phyloP scores from a whole-genome alignment of 1,140 invertebrate species.

The Chionoecetes opilio region DNA sequence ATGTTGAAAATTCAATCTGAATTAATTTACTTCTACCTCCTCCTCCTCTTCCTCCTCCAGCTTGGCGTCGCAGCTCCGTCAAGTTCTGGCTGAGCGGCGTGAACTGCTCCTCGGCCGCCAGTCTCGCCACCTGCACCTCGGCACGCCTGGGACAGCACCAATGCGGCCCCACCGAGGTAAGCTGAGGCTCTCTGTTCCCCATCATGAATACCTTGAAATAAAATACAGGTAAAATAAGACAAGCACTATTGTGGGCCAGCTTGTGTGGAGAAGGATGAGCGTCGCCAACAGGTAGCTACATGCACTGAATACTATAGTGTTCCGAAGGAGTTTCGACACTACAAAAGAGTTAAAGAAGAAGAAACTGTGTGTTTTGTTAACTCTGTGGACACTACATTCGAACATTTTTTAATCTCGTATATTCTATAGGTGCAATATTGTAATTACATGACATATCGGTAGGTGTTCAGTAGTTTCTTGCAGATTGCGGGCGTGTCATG shows the following conservation, averaged over 20 bases:
- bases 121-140: constrained; percentile 15
- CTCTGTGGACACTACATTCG: no score
- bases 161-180: constrained; percentile 58
- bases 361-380: no score
- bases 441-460: no score
- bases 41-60: not conserved
- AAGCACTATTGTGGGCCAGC: not conserved
- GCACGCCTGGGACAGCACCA: not conserved
- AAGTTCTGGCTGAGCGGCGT: constrained; percentile 42
- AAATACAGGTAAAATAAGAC: not conserved
- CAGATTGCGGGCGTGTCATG: constrained; percentile 55
- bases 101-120: constrained; percentile 12
- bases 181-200: not conserved
- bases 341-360: no score
- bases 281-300: not conserved
- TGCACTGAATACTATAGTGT: not conserved
- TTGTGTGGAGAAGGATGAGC: not conserved
- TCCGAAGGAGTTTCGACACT: no score
- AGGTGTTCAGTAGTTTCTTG: not conserved
- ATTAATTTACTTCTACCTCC: no score
- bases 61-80: constrained; percentile 37
- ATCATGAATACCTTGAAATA: not conserved
- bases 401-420: no score
- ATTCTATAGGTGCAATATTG: no score
- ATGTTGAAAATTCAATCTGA: no score